Base-by-base conservation (phyloP, 1,140 invertebrate genomes). In the Aphelinus atriplicis region DNA sequence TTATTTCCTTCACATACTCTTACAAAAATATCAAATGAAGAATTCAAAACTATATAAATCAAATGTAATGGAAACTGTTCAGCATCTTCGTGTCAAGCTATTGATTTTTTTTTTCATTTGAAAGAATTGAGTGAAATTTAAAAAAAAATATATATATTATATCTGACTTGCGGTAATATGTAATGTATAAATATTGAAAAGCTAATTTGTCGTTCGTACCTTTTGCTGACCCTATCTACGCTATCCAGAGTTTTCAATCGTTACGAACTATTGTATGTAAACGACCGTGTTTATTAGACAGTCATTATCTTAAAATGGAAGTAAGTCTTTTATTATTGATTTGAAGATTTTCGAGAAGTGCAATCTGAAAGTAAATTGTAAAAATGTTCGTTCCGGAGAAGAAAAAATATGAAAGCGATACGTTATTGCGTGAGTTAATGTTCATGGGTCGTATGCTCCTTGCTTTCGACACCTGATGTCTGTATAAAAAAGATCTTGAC, bases 311-410 rank as follows among this genome's bases (percentile, higher is more conserved):
- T 71, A 43, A 46, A 71, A 46, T 75, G 26, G 66, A 61, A 76
- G 7, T 70, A 70, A 75, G 42, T 55, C 51, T 55, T 62, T 71
- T 66, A 68, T 72, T 67, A 66, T 75, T 71, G 48, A 69, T 78
- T 75, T 71, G 60, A 75, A 42, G 53, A 69, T 58, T 68, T 55
- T 75, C 51, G 50, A 62, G 50, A 73, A 78, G 77, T 78, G 77
- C 73, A 78, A 78, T 78, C 70, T 78, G 77, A 78, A 78, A 78
- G 73, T 78, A 78, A 64, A 71, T 65, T 75, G 69, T 71, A 71
- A 78, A 74, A 77, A 77, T 66, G 48, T 61, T 66, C 67, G 57
- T 73, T 58, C 60, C 9, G 61, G 60, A 7, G 48, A 65, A 67
- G 53, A 42, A 56, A n/a, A 64, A 64, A 63, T 67, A 74, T 42